A percentile compares a stretch with the other conserved stretches of the same genome.
Evolutionary conservation across 2,797 vertebrate genomes (phyloP).

Genomic region (Scolopax bukidnonensis): DNA sequence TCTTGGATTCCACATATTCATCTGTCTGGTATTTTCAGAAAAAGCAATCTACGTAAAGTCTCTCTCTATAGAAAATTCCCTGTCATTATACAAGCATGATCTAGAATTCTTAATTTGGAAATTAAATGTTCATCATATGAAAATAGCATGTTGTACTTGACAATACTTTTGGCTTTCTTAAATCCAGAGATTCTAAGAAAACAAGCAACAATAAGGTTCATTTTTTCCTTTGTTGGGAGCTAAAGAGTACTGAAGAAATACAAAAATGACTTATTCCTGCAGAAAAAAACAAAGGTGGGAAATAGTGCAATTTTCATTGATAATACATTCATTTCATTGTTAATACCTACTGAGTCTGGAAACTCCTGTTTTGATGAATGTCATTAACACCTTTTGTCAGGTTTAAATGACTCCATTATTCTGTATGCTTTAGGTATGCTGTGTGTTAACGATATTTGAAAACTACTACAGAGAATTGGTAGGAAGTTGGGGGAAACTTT

Average conservation of each 20-base stretch:
- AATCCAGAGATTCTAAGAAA: not conserved
- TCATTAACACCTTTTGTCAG: not conserved
- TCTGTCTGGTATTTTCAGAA: constrained; percentile 61
- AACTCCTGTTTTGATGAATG: not conserved
- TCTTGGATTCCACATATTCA: constrained; percentile 23
- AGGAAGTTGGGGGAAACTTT: not conserved
- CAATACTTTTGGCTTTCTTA: not conserved
- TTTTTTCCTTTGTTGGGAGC: not conserved
- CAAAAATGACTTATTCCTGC: rapidly evolving
- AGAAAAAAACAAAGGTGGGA: not conserved
- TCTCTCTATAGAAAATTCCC: not conserved
- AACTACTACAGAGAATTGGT: not conserved
- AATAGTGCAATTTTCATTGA: not conserved
- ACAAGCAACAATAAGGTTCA: not conserved
- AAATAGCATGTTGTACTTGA: not conserved
- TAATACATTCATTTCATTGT: not conserved
- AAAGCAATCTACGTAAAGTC: not conserved
- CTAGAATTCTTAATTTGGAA: constrained; percentile 1
- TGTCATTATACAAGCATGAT: not conserved
- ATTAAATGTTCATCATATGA: not conserved
- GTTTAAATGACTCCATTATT: not conserved
- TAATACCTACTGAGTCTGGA: not conserved
- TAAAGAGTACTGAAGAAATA: not conserved
- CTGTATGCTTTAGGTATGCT: not conserved
- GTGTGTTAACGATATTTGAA: not conserved